Conservation (phyloP, 1,140 invertebrate genomes). For the Pseudomyrmex dendroicus region DNA sequence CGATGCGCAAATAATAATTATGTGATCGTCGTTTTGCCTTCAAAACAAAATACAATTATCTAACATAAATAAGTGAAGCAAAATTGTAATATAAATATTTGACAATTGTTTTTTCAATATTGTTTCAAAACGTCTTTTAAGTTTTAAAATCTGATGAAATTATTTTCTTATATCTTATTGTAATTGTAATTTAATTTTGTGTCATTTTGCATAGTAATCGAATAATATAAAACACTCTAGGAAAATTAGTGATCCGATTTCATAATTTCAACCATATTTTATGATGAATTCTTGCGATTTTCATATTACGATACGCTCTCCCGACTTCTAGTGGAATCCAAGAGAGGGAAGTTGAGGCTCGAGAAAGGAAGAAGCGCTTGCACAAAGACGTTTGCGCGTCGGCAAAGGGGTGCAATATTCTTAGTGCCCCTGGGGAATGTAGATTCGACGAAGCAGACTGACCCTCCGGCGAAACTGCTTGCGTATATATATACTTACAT, state of each 20-base stretch:
- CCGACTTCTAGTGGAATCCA: slow-evolving; percentile 25
- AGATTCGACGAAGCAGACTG: slow-evolving; percentile 58
- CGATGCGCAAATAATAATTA: neutral
- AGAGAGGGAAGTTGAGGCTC: neutral
- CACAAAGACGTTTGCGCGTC: slow-evolving; percentile 54
- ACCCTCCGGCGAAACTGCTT: slow-evolving; percentile 36
- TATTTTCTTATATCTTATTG: too few species aligned
- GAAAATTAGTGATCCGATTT: slow-evolving; percentile 3
- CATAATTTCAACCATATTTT: slow-evolving; percentile 25
- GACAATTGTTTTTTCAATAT: too few species aligned
- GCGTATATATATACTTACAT: neutral
- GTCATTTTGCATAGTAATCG: neutral
- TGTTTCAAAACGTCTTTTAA: too few species aligned
- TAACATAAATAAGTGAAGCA: neutral
- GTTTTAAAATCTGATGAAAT: too few species aligned
- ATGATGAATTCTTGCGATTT: slow-evolving; percentile 11
- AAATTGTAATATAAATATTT: too few species aligned
- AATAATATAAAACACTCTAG: neutral
- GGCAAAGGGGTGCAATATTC: slow-evolving; percentile 61
- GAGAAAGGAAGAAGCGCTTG: slow-evolving; percentile 4
- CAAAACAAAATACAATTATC: neutral
- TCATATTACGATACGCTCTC: neutral
- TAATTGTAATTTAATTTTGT: neutral
- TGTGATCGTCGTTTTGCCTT: neutral
- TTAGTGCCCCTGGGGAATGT: slow-evolving; percentile 56